phyloP scores from a whole-genome alignment of 2,113 vertebrate genomes.

The Gallinago paraguaiae region DNA sequence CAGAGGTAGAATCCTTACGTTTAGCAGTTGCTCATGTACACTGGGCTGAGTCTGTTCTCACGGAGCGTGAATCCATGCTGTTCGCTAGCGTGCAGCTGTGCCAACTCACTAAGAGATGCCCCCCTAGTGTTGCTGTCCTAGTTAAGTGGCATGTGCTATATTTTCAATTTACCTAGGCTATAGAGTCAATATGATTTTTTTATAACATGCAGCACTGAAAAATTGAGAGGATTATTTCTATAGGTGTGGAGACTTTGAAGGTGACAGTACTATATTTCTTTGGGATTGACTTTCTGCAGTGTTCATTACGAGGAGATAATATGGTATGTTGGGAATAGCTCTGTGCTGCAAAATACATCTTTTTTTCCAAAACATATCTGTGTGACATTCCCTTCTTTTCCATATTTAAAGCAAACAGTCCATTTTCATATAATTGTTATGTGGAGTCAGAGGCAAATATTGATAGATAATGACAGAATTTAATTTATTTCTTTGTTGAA shows the following conservation, averaged over 20 bases:
- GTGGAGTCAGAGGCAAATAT: conserved; percentile 56
- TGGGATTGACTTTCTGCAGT: background rate
- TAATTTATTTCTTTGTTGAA: conserved; percentile 58
- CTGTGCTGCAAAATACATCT: background rate
- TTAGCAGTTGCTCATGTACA: background rate
- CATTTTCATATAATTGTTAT: conserved; percentile 34
- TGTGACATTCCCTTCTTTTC: background rate
- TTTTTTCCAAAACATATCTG: background rate
- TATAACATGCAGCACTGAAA: background rate
- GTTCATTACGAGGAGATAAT: background rate
- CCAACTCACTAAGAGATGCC: background rate
- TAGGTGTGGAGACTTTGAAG: background rate
- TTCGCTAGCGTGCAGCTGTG: accelerated
- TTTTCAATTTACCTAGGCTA: background rate
- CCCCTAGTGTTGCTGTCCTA: background rate
- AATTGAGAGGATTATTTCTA: background rate
- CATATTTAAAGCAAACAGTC: conserved; percentile 46
- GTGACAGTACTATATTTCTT: background rate
- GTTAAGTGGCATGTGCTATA: background rate
- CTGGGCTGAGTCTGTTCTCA: background rate
- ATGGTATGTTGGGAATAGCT: background rate
- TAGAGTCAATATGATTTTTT: background rate
- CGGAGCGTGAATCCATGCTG: accelerated
- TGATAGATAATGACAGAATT: conserved; percentile 42
- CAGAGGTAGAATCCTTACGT: accelerated